A percentile compares a stretch with the other conserved stretches of the same genome.
Evolutionary conservation across 35 echinoderm and acorn worm species (phyloP).

Genomic region (Acanthaster planci): DNA sequence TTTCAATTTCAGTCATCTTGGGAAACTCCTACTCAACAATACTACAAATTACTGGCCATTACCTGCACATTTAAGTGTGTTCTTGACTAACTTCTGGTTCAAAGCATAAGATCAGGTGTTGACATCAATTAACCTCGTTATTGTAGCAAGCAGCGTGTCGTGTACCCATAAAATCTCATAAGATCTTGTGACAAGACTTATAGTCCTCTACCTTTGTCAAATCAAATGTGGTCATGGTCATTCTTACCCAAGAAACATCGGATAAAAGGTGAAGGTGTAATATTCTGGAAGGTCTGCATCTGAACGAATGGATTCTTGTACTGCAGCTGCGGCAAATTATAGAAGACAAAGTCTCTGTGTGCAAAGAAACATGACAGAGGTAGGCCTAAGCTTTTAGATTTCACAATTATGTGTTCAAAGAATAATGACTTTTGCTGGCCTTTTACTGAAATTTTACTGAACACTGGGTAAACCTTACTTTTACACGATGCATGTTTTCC

Average conservation of each 20-base stretch:
- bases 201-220: neutral
- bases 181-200: neutral
- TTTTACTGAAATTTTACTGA: too few relatives aligned
- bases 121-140: neutral
- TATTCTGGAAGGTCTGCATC: slow-evolving; percentile 90
- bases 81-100: neutral
- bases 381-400: too few relatives aligned
- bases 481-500: too few relatives aligned
- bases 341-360: slow-evolving; percentile 97
- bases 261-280: slow-evolving; percentile 97
- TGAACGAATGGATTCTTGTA: slow-evolving; percentile 88
- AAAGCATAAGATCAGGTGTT: neutral
- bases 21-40: too few relatives aligned
- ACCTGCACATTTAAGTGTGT: too few relatives aligned
- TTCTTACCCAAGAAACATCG: slow-evolving; percentile 75
- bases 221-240: neutral
- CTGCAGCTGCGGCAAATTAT: slow-evolving; percentile 86
- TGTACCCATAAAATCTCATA: neutral
- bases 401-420: too few relatives aligned
- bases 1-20: too few relatives aligned
- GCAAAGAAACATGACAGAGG: too few relatives aligned
- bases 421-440: too few relatives aligned
- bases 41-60: too few relatives aligned
- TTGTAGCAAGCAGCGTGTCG: neutral
- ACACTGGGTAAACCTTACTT: too few relatives aligned